Base-by-base conservation (phyloP, 2,888 invertebrate genomes). In the Lepidonotus clava region DNA sequence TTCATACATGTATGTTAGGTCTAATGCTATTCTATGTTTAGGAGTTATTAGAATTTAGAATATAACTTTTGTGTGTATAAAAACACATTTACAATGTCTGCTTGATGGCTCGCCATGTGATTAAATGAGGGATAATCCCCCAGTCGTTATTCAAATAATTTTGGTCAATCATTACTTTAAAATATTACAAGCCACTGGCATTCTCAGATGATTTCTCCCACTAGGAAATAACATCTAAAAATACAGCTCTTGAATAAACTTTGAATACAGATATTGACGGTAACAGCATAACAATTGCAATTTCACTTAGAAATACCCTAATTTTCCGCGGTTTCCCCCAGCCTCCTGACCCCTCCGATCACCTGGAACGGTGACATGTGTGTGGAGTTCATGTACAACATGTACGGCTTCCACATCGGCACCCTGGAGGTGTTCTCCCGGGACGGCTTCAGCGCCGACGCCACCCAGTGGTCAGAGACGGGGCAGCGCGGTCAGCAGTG, bases 371-470 rank as follows among this genome's bases (percentile, higher is more conserved):
- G 88, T 2, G 71, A 51, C 36, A 84, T 90, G 32, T 93, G 93
- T 84, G 80, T 93, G 46, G 85, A 88, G 6, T 92, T 93, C 89
- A 92, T 91, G 91, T 93, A 92, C 88, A 91, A 91, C 87, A 93
- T 93, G 92, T 91, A 91, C 87, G 93, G 93, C n/a, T 86, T 87
- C n/a, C 90, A 91, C 24, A 89, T 91, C 11, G 92, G 91, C 87
- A 90, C 90, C n/a, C 91, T 93, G 6, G 92, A 91, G 76, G 87
- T 93, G 5, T 91, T 77, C 83, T 66, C 67, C 0, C 61, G 76
- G 51, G 66, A 85, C 21, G 76, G 28, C 46, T 80, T 80, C 40
- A 51, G 21, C 21, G 53, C 66, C 4, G 76, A 41, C 76, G 5
- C 71, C 46, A n/a, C 32, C 14, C 28, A n/a, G 56, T 92, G 91